Evolutionary conservation across 2,888 invertebrate species (phyloP).

Genomic region (Microctonus brassicae): DNA sequence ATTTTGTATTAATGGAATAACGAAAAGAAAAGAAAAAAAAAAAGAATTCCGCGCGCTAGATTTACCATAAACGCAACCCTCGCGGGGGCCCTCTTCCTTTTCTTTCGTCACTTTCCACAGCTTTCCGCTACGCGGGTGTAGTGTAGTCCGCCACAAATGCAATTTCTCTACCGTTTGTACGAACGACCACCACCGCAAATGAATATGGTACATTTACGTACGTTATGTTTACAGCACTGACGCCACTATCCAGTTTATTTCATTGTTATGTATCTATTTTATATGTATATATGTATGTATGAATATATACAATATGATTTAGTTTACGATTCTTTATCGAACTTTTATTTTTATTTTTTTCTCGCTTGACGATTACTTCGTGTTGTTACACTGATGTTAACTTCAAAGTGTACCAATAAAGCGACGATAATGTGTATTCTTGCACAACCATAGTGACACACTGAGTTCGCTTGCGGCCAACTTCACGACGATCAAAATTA

Average conservation of each 20-base stretch:
- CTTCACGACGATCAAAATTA: not conserved
- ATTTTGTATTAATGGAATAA: not conserved
- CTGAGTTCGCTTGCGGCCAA: not conserved
- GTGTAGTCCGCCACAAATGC: constrained; percentile 32
- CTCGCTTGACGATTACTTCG: constrained; percentile 34
- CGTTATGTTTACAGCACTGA: constrained; percentile 60
- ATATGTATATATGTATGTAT: too few species aligned
- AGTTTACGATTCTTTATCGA: too few species aligned
- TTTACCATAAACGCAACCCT: constrained; percentile 44
- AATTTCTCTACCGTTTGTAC: not conserved
- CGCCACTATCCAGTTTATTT: not conserved
- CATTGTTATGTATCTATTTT: constrained; percentile 6
- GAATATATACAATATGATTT: too few species aligned
- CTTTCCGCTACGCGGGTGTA: constrained; percentile 37
- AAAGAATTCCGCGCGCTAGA: constrained; percentile 44
- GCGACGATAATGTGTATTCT: constrained; percentile 53
- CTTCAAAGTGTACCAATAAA: constrained; percentile 47
- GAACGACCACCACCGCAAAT: not conserved
- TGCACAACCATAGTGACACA: constrained; percentile 44
- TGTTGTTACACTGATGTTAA: not conserved
- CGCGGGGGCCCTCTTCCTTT: constrained; percentile 35
- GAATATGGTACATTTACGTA: constrained; percentile 52
- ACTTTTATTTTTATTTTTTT: constrained; percentile 40
- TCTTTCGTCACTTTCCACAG: constrained; percentile 13
- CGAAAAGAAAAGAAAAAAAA: too few species aligned